Conservation (phyloP, 1,140 invertebrate genomes). For the Whitmania pigra region DNA sequence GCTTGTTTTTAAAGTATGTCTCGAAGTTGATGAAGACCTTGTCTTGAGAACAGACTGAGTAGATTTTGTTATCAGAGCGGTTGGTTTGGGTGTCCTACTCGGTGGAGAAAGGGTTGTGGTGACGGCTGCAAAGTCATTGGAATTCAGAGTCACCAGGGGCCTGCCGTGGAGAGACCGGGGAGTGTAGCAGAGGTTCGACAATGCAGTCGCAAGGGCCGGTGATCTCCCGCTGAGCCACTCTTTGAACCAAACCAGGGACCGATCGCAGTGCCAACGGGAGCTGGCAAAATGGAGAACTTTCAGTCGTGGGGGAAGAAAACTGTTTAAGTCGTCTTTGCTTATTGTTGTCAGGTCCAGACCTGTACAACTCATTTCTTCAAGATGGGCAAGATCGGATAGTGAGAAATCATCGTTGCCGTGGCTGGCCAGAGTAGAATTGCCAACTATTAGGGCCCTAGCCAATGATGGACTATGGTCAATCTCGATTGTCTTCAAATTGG, state of each 20-base stretch:
- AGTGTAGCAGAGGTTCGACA: constrained; percentile 31
- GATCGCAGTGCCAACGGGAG: constrained; percentile 41
- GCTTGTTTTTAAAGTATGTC: neutral
- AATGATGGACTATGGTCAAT: constrained; percentile 58
- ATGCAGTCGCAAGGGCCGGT: constrained; percentile 22
- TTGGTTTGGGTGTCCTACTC: too few relatives aligned
- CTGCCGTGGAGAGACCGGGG: constrained; percentile 31
- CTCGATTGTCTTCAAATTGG: constrained; percentile 54
- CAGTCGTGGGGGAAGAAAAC: constrained; percentile 50
- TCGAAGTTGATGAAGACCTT: neutral
- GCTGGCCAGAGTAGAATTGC: constrained; percentile 25
- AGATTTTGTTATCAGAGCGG: neutral
- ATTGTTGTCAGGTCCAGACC: constrained; percentile 49
- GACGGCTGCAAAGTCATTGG: constrained; percentile 27
- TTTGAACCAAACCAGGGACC: constrained; percentile 32
- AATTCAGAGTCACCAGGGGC: constrained; percentile 30
- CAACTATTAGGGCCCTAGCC: constrained; percentile 50
- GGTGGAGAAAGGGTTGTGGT: neutral
- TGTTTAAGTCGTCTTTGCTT: constrained; percentile 54
- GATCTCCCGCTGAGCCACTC: constrained; percentile 31
- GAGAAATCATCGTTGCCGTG: constrained; percentile 43
- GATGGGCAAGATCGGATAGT: constrained; percentile 49
- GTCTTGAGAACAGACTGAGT: neutral
- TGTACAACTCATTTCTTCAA: constrained; percentile 56
- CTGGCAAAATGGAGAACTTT: constrained; percentile 35